Percentiles rank a stretch among this genome's conserved stretches.
These are phyloP conservation scores for Glaucidium brasilianum DNA, from an alignment of 2,113 vertebrate species.

Conservation along the genomic window DNA sequence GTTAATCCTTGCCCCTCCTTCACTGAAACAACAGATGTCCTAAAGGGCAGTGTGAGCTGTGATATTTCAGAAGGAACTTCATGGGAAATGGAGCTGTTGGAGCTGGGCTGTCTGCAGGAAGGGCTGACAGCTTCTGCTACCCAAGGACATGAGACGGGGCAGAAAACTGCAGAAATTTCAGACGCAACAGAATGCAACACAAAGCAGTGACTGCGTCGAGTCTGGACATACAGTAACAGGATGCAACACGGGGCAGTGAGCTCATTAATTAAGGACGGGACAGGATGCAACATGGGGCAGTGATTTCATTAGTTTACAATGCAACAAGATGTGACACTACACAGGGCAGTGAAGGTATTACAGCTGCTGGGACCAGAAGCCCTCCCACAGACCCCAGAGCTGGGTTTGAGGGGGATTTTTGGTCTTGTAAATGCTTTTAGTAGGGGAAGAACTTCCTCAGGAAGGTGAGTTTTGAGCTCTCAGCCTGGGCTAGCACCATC, in stretches of 20 bases:
- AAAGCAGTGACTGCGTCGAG: conserved; percentile 73
- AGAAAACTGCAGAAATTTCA: conserved; percentile 56
- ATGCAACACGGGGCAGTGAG: conserved; percentile 74
- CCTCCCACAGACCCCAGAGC: neutral
- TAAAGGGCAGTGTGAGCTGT: neutral
- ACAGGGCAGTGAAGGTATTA: conserved; percentile 71
- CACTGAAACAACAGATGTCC: neutral
- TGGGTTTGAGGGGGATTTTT: neutral
- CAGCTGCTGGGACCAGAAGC: conserved; percentile 8
- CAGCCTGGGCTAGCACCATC: neutral
- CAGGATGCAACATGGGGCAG: conserved; percentile 68
- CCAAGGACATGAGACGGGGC: neutral
- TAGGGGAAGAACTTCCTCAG: neutral
- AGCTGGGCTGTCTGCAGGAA: neutral
- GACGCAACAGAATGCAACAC: conserved; percentile 75
- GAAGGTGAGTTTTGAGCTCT: neutral
- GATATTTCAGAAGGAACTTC: neutral
- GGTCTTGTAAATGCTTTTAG: neutral
- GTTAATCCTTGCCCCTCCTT: neutral
- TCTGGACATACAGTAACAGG: conserved; percentile 76
- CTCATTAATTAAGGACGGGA: conserved; percentile 57
- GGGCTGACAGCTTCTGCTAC: conserved; percentile 26
- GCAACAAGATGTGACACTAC: conserved; percentile 74
- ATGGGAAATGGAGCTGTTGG: neutral
- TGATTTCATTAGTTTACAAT: conserved; percentile 58